Conservation (phyloP, 2,888 invertebrate species). For the Fragum whitleyi region DNA sequence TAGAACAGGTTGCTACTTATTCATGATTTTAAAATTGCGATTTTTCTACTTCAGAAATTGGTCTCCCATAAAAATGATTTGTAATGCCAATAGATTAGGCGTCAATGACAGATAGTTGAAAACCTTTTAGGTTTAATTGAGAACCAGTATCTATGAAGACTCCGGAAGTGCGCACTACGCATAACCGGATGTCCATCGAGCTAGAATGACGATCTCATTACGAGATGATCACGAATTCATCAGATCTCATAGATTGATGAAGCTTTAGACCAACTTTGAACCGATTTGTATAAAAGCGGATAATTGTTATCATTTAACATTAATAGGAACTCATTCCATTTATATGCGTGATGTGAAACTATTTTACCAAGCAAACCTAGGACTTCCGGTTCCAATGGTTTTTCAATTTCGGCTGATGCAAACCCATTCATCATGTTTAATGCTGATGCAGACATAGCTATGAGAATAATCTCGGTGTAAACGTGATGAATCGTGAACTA, state of each 20-base stretch:
- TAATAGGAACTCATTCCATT: constrained; percentile 46
- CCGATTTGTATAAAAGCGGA: constrained; percentile 40
- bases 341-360: constrained; percentile 48
- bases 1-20: too few relatives aligned
- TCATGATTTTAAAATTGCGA: too few relatives aligned
- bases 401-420: constrained; percentile 51
- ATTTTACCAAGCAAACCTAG: constrained; percentile 35
- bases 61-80: background rate
- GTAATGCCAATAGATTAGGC: constrained; percentile 9
- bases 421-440: constrained; percentile 54
- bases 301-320: constrained; percentile 55
- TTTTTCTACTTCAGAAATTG: too few relatives aligned
- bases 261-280: constrained; percentile 33
- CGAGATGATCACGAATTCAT: constrained; percentile 49
- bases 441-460: constrained; percentile 4
- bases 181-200: constrained; percentile 56
- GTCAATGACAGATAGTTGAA: constrained; percentile 37
- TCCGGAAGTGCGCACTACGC: constrained; percentile 41
- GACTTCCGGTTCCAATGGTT: constrained; percentile 58
- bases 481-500: constrained; percentile 20
- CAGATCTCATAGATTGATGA: constrained; percentile 55
- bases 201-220: constrained; percentile 63
- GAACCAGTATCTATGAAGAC: constrained; percentile 35
- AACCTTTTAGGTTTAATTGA: constrained; percentile 59
- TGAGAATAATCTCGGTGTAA: background rate